A percentile compares a stretch with the other conserved stretches of the same genome.
phyloP scores from a whole-genome alignment of 2,113 vertebrate species.

The Girardinichthys multiradiatus region DNA sequence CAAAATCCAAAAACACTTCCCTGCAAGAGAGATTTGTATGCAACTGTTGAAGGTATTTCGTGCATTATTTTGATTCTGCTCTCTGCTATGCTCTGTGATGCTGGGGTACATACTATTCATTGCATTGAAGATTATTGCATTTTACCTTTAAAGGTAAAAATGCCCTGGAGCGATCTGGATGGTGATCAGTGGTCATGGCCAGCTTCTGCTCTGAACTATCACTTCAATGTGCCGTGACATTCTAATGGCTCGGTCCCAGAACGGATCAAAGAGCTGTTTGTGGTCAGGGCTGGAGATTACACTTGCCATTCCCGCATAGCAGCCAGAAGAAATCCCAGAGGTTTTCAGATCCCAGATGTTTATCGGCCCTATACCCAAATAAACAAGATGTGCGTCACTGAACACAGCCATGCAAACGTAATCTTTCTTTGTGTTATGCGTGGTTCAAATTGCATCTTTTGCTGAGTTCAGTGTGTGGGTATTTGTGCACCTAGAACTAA shows the following conservation, averaged over 20 bases:
- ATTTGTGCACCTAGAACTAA: not conserved
- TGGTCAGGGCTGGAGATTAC: slow-evolving; percentile 64
- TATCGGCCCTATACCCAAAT: slow-evolving; percentile 66
- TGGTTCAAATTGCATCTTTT: slow-evolving; percentile 16
- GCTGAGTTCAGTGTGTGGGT: slow-evolving; percentile 1
- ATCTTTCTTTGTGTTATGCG: slow-evolving; percentile 37
- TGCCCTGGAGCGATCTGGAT: slow-evolving; percentile 51
- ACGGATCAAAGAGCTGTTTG: slow-evolving; percentile 72
- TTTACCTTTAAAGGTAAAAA: slow-evolving; percentile 69
- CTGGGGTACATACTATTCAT: slow-evolving; percentile 23
- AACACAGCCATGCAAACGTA: slow-evolving; percentile 48
- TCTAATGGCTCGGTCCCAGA: slow-evolving; percentile 62
- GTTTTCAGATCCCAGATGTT: slow-evolving; percentile 55
- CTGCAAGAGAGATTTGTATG: slow-evolving; percentile 41
- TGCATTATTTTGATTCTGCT: slow-evolving; percentile 53
- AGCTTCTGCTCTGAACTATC: slow-evolving; percentile 70
- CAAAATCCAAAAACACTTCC: slow-evolving; percentile 22
- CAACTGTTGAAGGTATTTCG: slow-evolving; percentile 60
- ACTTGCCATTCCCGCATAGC: slow-evolving; percentile 56
- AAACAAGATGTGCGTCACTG: slow-evolving; percentile 70
- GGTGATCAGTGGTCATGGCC: slow-evolving; percentile 69
- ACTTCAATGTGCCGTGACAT: slow-evolving; percentile 69
- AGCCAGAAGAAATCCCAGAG: slow-evolving; percentile 62
- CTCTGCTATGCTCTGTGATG: slow-evolving; percentile 49
- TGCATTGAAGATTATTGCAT: slow-evolving; percentile 40